Conservation (phyloP, 2,888 invertebrate genomes). For the Steinernema carpocapsae region DNA sequence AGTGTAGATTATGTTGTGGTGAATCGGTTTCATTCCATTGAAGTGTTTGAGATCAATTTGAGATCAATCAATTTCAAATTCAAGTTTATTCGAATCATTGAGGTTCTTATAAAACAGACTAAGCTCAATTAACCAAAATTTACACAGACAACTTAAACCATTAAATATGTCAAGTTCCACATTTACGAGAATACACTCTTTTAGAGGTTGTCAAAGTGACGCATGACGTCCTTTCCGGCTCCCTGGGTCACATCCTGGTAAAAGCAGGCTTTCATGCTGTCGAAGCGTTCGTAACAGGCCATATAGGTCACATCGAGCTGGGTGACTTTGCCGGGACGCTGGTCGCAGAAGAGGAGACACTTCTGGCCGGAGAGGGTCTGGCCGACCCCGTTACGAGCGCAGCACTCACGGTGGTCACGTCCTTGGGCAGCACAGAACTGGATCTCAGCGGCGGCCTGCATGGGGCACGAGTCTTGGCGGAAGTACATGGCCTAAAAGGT, state of each 20-base stretch:
- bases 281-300: slow-evolving; percentile 49
- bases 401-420: slow-evolving; percentile 55
- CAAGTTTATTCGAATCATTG: too few relatives aligned
- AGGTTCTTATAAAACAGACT: too few relatives aligned
- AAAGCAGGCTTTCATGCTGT: slow-evolving; percentile 54
- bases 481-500: slow-evolving; percentile 54
- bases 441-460: slow-evolving; percentile 59
- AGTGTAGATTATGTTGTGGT: too few relatives aligned
- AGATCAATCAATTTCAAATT: too few relatives aligned
- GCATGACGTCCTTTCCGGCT: not conserved
- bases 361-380: slow-evolving; percentile 56
- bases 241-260: slow-evolving; percentile 31
- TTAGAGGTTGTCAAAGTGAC: slow-evolving; percentile 14
- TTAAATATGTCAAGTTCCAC: not conserved
- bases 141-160: too few relatives aligned
- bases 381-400: slow-evolving; percentile 54
- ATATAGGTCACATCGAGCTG: slow-evolving; percentile 59
- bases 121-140: too few relatives aligned
- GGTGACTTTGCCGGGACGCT: slow-evolving; percentile 60
- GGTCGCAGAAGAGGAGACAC: slow-evolving; percentile 61
- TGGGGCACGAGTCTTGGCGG: slow-evolving; percentile 55
- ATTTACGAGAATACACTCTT: not conserved
- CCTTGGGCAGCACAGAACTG: slow-evolving; percentile 59
- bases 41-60: too few relatives aligned
- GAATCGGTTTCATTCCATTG: too few relatives aligned